phyloP scores from a whole-genome alignment of 2,113 vertebrate genomes.

The Parotia lawesii region DNA sequence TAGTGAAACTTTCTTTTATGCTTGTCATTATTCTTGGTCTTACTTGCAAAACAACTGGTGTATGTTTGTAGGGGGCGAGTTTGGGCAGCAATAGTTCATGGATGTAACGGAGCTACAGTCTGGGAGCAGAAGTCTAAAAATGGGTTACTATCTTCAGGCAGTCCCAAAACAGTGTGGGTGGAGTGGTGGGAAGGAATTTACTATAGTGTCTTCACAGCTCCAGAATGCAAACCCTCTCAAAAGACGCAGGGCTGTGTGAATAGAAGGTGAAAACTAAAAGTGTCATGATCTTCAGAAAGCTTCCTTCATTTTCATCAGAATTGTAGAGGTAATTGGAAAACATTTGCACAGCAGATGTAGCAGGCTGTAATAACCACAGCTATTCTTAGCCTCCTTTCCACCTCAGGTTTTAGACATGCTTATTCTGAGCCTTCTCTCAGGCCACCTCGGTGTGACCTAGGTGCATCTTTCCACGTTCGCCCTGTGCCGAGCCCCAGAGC shows the following conservation, averaged over 20 bases:
- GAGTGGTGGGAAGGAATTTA: not conserved
- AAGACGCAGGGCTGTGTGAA: not conserved
- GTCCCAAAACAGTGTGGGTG: not conserved
- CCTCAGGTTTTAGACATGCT: not conserved
- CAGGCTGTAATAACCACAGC: not conserved
- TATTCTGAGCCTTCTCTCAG: not conserved
- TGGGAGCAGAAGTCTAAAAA: not conserved
- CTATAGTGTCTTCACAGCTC: not conserved
- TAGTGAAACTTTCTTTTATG: not conserved
- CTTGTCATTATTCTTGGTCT: not conserved
- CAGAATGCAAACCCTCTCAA: not conserved
- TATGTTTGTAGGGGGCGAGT: not conserved
- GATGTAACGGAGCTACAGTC: not conserved
- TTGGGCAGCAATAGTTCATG: fast-evolving
- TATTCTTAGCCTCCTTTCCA: not conserved
- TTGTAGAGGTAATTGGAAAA: not conserved
- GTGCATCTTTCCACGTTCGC: fast-evolving
- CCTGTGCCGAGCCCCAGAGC: no score
- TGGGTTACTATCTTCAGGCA: not conserved
- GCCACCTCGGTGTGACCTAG: fast-evolving
- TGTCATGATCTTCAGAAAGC: not conserved
- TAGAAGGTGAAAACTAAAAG: not conserved
- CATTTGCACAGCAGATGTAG: not conserved
- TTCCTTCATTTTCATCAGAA: not conserved
- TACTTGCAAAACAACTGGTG: not conserved